Conservation (phyloP, 2,888 invertebrate genomes). For the Lumbricus terrestris region DNA sequence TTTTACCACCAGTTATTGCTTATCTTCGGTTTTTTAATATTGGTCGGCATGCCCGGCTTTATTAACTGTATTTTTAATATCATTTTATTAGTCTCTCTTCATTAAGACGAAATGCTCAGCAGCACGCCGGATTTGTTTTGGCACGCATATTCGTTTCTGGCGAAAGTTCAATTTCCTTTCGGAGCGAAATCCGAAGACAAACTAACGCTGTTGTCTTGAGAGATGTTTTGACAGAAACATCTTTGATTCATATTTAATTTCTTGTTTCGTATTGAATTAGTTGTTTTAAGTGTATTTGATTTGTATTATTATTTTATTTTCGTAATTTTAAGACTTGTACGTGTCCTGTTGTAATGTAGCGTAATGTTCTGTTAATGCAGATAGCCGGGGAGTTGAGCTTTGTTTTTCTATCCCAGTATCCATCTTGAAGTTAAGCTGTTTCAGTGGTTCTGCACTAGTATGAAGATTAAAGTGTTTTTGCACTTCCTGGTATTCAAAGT, state of each 20-base stretch:
- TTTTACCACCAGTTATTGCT: background rate
- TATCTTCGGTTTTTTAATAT: background rate
- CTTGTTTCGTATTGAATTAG: background rate
- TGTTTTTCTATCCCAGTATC: too few species aligned
- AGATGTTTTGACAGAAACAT: background rate
- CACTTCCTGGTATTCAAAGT: too few species aligned
- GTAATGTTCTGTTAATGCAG: too few species aligned
- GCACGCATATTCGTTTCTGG: background rate
- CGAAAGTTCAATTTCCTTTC: background rate
- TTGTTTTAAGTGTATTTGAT: background rate
- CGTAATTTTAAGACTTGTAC: too few species aligned
- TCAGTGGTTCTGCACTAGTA: too few species aligned
- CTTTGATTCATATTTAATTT: background rate
- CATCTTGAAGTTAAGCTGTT: too few species aligned
- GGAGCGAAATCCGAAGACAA: background rate
- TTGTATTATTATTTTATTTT: background rate
- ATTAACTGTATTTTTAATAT: background rate
- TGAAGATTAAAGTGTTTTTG: too few species aligned
- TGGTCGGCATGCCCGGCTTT: background rate
- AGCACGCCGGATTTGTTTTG: background rate
- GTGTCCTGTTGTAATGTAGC: too few species aligned
- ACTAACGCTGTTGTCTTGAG: background rate
- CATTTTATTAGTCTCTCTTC: background rate
- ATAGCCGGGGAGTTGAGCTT: too few species aligned
- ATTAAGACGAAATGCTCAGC: background rate